Evolutionary conservation across 2,888 invertebrate genomes (phyloP), one percentile per base, ranked within the genome.

Genomic region (Buathra laborator): DNA sequence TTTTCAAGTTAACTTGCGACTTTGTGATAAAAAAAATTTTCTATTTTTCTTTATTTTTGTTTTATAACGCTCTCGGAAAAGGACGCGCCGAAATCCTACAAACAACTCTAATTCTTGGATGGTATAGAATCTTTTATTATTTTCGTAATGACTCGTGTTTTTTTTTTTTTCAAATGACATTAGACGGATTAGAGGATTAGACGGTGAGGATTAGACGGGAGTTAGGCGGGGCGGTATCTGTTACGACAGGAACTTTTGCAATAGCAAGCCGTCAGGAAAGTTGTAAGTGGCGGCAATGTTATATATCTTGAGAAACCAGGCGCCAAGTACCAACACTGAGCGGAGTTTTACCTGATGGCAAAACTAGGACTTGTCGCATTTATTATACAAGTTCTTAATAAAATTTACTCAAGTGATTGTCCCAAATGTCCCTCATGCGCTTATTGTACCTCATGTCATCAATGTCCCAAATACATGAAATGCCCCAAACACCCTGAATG

Each of bases 191-290:
- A n/a, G 70, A 70, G 59, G 70, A 70, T 78, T 71, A 71, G 71
- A 71, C 19, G 53, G 12, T 44, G 70, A 70, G 59, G 70, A 70
- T 78, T 71, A 71, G 71, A 71, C 19, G 53, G 12, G 51, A 10
- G 71, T 19, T 71, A 37, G 43, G 48, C 16, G 10, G 32, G 43
- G 56, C n/a, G 56, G 43, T 56, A 12, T 9, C 10, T 12, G 37
- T 71, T 78, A 48, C 78, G 56, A 70, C 70, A 78, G 59, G 16
- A 70, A 62, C 32, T 78, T 78, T 78, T 62, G 78, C 78, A 78
- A 78, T 48, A 78, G 37, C 48, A 59, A 62, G 12, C 62, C 14
- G 32, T 29, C 62, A 48, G 68, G 70, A 78, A 70, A 70, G 70
- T 48, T 14, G 53, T n/a, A 44, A 78, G 70, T 46, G 16, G 53